These are phyloP conservation scores for Apostichopus californicus DNA, from an alignment of 35 echinoderm and acorn worm species.

Conservation along the genomic window DNA sequence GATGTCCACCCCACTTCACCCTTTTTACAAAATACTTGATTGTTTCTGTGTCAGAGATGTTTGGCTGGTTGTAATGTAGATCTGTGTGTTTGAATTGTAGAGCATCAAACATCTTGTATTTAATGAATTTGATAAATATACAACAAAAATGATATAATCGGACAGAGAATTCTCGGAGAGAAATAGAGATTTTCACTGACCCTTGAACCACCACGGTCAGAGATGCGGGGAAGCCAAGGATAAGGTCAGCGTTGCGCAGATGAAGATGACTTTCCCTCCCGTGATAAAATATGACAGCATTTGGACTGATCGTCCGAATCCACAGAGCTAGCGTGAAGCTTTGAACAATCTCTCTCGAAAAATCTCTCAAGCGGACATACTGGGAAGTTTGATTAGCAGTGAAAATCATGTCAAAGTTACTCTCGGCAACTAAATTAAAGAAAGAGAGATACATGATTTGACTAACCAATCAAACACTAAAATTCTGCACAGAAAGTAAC, in stretches of 20 bases:
- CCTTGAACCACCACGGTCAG: neutral
- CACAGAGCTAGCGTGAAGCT: conserved; percentile 40
- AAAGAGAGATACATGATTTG: neutral
- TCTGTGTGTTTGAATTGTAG: too few species aligned
- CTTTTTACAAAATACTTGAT: too few species aligned
- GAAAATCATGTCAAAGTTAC: conserved; percentile 63
- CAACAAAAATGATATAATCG: too few species aligned
- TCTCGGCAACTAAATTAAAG: conserved; percentile 26
- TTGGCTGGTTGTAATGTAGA: too few species aligned
- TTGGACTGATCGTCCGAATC: conserved; percentile 34
- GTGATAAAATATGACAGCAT: conserved; percentile 40
- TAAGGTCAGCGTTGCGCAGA: neutral
- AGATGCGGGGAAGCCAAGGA: neutral
- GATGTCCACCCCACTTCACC: too few species aligned
- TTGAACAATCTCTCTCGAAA: neutral
- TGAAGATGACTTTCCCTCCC: neutral
- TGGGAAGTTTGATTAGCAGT: conserved; percentile 37
- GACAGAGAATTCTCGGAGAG: neutral
- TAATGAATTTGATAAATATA: too few species aligned
- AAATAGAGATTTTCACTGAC: neutral
- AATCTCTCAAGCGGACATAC: conserved; percentile 20
- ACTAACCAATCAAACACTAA: neutral
- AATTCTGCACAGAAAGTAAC: too few species aligned
- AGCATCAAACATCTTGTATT: too few species aligned
- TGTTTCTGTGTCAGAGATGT: too few species aligned